Evolutionary conservation across 2,113 vertebrate genomes (phyloP), one percentile per base, ranked within the genome.

Genomic region (Hypocryptadius cinnamomeus): DNA sequence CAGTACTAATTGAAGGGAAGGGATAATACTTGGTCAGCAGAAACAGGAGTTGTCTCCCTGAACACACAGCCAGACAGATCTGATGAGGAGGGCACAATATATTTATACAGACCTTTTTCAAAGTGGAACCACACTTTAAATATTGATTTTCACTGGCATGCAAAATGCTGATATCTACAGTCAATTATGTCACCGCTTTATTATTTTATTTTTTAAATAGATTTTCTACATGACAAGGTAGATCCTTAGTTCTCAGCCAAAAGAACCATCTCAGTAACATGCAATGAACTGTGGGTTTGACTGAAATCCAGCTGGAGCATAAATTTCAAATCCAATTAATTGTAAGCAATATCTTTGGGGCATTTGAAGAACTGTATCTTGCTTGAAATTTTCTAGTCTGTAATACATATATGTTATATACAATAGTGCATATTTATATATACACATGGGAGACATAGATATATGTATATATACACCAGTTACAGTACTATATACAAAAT

Each of bases 161-260:
- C 81, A 87, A 89, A 95, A 76, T 85, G 93, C 93, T 96, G 92
- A 95, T 95, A 94, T 79, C 71, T 74, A 87, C 65, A 82, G 74
- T 87, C 89, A 91, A 56, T 87, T 91, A 83, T 91, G 68, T 74
- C 59, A 37, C 37, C 70, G 54, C n/a, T 77, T 79, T 96, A 92
- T 96, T 96, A 87, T 93, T 94, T 96, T 96, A 93, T 95, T 96
- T 96, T 94, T 93, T 25, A 89, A 90, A 94, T 92, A 95, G 47
- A 89, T 95, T 94, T 95, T 91, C 71, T 87, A 73, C 63, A 91
- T 90, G 78, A 65, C 93, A 91, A 64, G 50, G 47, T 92, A 93
- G 71, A 82, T 87, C 70, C 66, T 72, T 87, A 79, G 47, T 89
- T 93, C 89, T 93, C 89, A 91, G 95, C 95, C 96, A 96, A 96